Base-by-base conservation (phyloP, 2,113 vertebrate genomes). In the Steatornis caripensis region DNA sequence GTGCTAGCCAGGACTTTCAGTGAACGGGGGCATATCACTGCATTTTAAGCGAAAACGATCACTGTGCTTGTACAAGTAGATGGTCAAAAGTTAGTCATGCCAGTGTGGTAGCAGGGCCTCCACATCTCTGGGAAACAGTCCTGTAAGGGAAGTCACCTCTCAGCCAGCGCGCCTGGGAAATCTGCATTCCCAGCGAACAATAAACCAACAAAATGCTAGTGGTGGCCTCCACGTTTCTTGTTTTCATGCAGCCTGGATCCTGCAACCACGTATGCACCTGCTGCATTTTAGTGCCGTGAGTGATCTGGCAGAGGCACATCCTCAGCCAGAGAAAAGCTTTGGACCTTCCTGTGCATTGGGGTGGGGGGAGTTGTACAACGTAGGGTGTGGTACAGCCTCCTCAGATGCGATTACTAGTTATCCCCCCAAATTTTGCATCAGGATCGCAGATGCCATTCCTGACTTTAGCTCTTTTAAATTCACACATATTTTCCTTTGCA, bases 21-120 rank as follows among this genome's bases (percentile, higher is more conserved):
- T 27, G 30, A 22, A 11, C 0, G 3, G 32, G 39, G 55, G 8
- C n/a, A 1, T 4, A 13, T 30, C 24, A 0, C 54, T 48, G 62
- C n/a, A 5, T 24, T 70, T 45, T 57, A 37, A 34, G 34, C 19
- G 3, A 13, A 53, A 60, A 11, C 0, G 11, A 8, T 34, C 4
- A 1, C 60, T 37, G n/a, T 8, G 55, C 7, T 9, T 3, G 27
- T 34, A 14, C 62, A 29, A 49, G 36, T 13, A 30, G 45, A 45
- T 2, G 1, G 11, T 14, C 6, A 12, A n/a, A 34, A n/a, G 45
- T 24, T 22, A 26, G n/a, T 8, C 3, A 46, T 11, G 51, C 21
- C 39, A 8, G 32, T 2, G 22, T 4, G 19, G 46, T 15, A 34
- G 61, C 41, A 62, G 77, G 39, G 53, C 29, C 41, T 32, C 30